A percentile compares a stretch with the other conserved stretches of the same genome.
These are phyloP conservation scores for Pseudobourletiella spinata DNA, from an alignment of 1,140 invertebrate species.

Conservation along the genomic window DNA sequence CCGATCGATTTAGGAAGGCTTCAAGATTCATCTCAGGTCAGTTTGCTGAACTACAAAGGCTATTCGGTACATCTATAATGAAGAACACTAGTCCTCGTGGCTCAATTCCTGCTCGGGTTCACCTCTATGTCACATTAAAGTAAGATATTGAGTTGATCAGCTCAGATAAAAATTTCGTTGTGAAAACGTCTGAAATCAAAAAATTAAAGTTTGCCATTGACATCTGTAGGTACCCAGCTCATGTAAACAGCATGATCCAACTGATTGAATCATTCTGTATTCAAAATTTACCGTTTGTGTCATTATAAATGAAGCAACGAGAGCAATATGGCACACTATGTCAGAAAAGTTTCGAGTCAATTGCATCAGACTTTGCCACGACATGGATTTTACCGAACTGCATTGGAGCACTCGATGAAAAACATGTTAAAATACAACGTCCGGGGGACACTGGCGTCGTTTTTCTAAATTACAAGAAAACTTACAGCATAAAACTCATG, in stretches of 20 bases:
- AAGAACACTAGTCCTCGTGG: background rate
- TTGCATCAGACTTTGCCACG: background rate
- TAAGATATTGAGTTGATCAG: background rate
- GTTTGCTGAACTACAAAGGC: background rate
- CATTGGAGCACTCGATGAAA: conserved; percentile 39
- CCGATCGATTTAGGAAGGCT: no score
- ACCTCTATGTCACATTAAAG: background rate
- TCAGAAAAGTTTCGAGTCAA: background rate
- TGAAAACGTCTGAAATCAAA: background rate
- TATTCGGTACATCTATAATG: background rate
- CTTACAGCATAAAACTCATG: conserved; percentile 34
- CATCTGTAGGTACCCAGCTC: background rate
- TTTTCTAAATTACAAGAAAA: conserved; percentile 39
- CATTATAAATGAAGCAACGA: background rate
- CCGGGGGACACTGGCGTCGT: conserved; percentile 29
- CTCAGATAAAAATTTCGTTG: background rate
- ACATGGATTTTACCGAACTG: conserved; percentile 36
- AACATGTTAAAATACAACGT: conserved; percentile 37
- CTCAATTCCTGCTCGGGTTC: background rate
- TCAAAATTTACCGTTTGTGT: background rate
- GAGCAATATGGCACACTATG: conserved; percentile 1
- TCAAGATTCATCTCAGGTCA: no score
- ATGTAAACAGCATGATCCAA: background rate
- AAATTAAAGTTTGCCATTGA: background rate
- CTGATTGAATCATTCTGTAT: conserved; percentile 3